A percentile compares a stretch with the other conserved stretches of the same genome.
Evolutionary conservation across 1,140 invertebrate genomes (phyloP).

Genomic region (Drosophila lowei): DNA sequence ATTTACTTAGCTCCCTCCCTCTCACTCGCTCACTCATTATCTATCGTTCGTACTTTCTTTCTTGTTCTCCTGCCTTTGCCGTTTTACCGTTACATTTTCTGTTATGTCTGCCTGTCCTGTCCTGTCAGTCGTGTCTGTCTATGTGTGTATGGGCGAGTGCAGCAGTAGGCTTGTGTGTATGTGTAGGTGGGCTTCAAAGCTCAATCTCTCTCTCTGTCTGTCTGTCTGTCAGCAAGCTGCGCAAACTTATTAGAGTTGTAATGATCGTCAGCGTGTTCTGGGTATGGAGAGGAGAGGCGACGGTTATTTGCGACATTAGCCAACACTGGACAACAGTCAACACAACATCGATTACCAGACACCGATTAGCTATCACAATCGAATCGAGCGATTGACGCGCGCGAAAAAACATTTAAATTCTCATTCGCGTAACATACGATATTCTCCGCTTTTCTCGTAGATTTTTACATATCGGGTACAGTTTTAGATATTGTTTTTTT

Average conservation of each 20-base stretch:
- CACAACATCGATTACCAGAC: conserved; percentile 12
- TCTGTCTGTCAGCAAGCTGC: conserved; percentile 57
- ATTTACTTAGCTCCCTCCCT: conserved; percentile 20
- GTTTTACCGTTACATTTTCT: conserved; percentile 27
- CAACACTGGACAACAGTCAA: conserved; percentile 30
- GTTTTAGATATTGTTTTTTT: conserved; percentile 25
- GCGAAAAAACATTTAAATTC: too few species aligned
- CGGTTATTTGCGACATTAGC: conserved; percentile 26
- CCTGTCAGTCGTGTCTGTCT: conserved; percentile 7
- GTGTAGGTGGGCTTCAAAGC: conserved; percentile 74
- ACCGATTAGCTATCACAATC: neutral
- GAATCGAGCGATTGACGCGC: too few species aligned
- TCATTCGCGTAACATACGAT: too few species aligned
- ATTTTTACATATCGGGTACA: conserved; percentile 1
- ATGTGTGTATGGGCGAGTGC: conserved; percentile 26
- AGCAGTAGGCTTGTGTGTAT: conserved; percentile 29
- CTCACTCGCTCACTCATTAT: conserved; percentile 9
- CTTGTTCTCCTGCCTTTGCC: conserved; percentile 13
- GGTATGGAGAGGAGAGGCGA: conserved; percentile 29
- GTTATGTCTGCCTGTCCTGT: conserved; percentile 26
- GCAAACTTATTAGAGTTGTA: conserved; percentile 25
- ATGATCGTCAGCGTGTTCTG: too few species aligned
- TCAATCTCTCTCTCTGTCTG: conserved; percentile 12
- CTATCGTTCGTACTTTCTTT: conserved; percentile 2
- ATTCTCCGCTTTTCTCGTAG: conserved; percentile 27